Percentiles rank a stretch among this genome's conserved stretches.
These are phyloP conservation scores for Xestoiulus laeticollis DNA, from an alignment of 2,888 invertebrate species.

Conservation along the genomic window DNA sequence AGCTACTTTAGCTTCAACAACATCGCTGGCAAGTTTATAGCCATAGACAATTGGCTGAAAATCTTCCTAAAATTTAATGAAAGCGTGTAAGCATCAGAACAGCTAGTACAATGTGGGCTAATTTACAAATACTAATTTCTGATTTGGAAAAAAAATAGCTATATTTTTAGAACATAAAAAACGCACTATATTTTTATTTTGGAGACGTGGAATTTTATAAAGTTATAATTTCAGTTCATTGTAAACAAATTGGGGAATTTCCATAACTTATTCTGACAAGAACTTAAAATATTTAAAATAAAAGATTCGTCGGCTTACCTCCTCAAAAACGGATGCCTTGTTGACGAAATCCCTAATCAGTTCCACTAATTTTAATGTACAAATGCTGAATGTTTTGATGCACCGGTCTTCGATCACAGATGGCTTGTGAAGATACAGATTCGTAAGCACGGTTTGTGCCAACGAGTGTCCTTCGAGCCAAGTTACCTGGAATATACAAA, in stretches of 20 bases:
- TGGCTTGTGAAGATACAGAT: conserved; percentile 92
- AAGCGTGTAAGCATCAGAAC: not conserved
- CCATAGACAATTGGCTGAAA: conserved; percentile 94
- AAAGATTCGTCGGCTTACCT: conserved; percentile 69
- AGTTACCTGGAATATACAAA: conserved; percentile 70
- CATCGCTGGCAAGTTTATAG: conserved; percentile 82
- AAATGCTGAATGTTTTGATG: conserved; percentile 85
- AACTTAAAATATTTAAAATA: not conserved
- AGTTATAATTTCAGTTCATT: too few relatives aligned
- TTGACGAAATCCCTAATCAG: conserved; percentile 88
- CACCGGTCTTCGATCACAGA: conserved; percentile 82
- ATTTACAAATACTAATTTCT: too few relatives aligned
- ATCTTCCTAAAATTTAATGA: conserved; percentile 73
- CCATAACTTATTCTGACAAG: too few relatives aligned
- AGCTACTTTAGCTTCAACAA: conserved; percentile 81
- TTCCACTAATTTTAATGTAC: conserved; percentile 87
- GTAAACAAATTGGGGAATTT: not conserved
- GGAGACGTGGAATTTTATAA: too few relatives aligned
- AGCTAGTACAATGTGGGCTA: too few relatives aligned
- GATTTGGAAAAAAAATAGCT: too few relatives aligned
- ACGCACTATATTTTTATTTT: too few relatives aligned
- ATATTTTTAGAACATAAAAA: too few relatives aligned
- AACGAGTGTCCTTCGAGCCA: conserved; percentile 97
- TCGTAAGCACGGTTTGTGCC: conserved; percentile 97
- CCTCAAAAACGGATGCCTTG: conserved; percentile 61